phyloP scores from a whole-genome alignment of 1,140 invertebrate genomes.

The Paraescarpia echinospica region DNA sequence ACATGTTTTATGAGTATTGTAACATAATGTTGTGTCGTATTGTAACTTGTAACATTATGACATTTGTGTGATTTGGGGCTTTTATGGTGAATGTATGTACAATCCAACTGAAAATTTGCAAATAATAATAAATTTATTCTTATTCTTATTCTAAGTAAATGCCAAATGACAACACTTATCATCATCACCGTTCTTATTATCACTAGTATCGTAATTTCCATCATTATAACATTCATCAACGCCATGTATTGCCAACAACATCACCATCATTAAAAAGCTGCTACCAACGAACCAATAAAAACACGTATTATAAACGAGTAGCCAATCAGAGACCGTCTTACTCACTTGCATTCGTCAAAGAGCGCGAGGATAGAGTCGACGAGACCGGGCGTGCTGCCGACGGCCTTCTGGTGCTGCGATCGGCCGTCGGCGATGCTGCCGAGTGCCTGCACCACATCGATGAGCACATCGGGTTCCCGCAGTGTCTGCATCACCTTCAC shows the following conservation, averaged over 20 bases:
- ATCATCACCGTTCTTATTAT: conserved; percentile 10
- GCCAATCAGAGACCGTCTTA: not conserved
- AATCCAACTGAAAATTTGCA: no score
- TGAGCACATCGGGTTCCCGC: conserved; percentile 45
- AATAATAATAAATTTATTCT: no score
- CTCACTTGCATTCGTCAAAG: conserved; percentile 35
- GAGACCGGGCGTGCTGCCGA: conserved; percentile 39
- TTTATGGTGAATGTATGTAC: no score
- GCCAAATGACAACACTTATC: no score
- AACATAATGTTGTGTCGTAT: no score
- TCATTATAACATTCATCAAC: conserved; percentile 16
- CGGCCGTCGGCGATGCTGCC: conserved; percentile 44
- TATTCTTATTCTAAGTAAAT: no score
- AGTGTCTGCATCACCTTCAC: conserved; percentile 45
- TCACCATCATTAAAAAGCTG: not conserved
- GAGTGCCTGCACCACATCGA: conserved; percentile 43
- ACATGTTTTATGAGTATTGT: no score
- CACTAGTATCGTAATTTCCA: not conserved
- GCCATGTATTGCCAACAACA: not conserved
- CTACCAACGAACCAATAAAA: not conserved
- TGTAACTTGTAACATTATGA: no score
- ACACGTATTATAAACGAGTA: conserved; percentile 8
- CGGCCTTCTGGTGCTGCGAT: conserved; percentile 35
- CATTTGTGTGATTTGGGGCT: no score
- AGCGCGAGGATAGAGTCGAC: conserved; percentile 40